Evolutionary conservation across 2,888 invertebrate genomes (phyloP).

Genomic region (Drosophila acutilabella): DNA sequence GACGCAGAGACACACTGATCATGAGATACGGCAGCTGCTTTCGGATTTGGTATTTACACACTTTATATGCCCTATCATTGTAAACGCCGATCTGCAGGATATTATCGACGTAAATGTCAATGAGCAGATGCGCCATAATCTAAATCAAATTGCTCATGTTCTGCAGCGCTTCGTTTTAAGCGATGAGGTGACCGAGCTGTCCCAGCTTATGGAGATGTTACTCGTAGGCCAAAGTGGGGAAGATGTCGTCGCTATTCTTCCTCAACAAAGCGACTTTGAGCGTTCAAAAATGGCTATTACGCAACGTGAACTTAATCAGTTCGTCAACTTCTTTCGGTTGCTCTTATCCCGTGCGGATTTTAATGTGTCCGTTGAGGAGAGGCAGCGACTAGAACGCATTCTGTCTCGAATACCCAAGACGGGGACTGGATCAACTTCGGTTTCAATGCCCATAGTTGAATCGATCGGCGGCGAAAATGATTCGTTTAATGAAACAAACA

Average conservation of each 20-base stretch:
- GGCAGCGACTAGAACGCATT: slow-evolving; percentile 85
- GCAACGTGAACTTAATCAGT: slow-evolving; percentile 88
- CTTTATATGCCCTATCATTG: slow-evolving; percentile 98
- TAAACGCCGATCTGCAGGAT: slow-evolving; percentile 97
- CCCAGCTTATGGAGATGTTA: slow-evolving; percentile 91
- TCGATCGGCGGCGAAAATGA: slow-evolving; percentile 27
- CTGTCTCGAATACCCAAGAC: slow-evolving; percentile 85
- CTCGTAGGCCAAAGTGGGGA: slow-evolving; percentile 85
- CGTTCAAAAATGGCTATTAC: slow-evolving; percentile 89
- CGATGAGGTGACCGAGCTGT: slow-evolving; percentile 90
- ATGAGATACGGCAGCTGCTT: slow-evolving; percentile 88
- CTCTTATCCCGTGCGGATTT: slow-evolving; percentile 83
- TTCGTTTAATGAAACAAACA: slow-evolving; percentile 24
- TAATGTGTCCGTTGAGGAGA: slow-evolving; percentile 83
- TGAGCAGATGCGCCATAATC: slow-evolving; percentile 94
- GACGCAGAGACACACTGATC: slow-evolving; percentile 83
- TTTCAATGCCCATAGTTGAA: neutral
- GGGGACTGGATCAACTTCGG: neutral
- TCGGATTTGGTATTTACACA: slow-evolving; percentile 96
- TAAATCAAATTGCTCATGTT: slow-evolving; percentile 96
- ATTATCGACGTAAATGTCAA: slow-evolving; percentile 97
- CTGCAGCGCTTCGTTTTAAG: slow-evolving; percentile 95
- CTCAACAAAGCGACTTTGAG: slow-evolving; percentile 86
- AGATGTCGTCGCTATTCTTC: slow-evolving; percentile 84
- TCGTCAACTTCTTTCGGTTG: slow-evolving; percentile 87